These are phyloP conservation scores for Allochrocebus solatus DNA, from an alignment of 2,797 vertebrate species.

Conservation along the genomic window DNA sequence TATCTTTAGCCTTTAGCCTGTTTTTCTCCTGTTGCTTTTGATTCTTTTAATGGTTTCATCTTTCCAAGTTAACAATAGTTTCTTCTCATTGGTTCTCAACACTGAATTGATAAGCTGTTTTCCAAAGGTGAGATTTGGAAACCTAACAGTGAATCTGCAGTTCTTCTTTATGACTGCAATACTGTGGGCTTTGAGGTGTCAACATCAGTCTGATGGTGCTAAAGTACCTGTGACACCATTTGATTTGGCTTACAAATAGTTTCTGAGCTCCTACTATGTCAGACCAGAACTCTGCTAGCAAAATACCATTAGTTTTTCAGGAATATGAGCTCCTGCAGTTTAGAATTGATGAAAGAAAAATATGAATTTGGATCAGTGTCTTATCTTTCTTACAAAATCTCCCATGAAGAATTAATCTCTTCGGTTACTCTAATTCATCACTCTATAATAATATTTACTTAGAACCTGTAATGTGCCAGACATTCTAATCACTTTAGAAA, in stretches of 20 bases:
- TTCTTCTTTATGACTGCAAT: not conserved
- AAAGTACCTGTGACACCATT: not conserved
- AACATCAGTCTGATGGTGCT: not conserved
- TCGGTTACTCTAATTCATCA: not conserved
- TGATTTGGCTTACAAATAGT: not conserved
- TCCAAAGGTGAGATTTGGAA: conserved; percentile 4
- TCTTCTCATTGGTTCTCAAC: not conserved
- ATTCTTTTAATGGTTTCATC: not conserved
- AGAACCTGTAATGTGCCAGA: not conserved
- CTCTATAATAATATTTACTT: not conserved
- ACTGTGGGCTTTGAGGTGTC: not conserved
- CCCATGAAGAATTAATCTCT: not conserved
- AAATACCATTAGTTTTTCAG: not conserved
- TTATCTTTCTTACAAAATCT: not conserved
- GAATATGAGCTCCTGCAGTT: not conserved
- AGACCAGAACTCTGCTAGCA: not conserved
- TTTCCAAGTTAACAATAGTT: not conserved
- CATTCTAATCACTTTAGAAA: not conserved
- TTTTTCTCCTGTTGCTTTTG: not conserved
- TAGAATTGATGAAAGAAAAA: not conserved
- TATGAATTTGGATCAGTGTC: not conserved
- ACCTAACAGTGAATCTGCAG: not conserved
- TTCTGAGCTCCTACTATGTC: not conserved
- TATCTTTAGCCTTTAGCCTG: not conserved
- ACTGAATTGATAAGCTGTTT: not conserved